Evolutionary conservation across 35 echinoderm and acorn worm genomes (phyloP), one percentile per base, ranked within the genome.

Genomic region (Hemicentrotus pulcherrimus): DNA sequence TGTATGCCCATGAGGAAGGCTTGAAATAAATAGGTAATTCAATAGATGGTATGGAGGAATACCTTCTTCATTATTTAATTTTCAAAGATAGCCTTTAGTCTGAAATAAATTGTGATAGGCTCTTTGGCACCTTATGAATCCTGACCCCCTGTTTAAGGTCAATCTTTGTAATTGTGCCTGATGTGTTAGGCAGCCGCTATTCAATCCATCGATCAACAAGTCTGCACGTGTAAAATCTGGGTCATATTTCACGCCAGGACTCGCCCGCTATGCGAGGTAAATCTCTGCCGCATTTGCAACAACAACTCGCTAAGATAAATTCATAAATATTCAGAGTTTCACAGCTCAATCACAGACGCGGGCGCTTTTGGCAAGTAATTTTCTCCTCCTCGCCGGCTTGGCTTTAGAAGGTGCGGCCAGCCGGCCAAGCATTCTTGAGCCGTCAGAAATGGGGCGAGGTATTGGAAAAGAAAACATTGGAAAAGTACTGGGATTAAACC

Each of bases 261-360:
- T 47, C 46, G 88, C 14, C 88, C 19, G 88, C 88, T 90, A 90
- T 90, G 88, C 46, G 32, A 35, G 88, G 32, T 90, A 90, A 47
- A 90, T 90, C 88, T 90, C 88, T 22, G 32, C 88, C 33, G 88
- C 88, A 90, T 90, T 90, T 90, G 88, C 88, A 90, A 90, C 88
- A 90, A 90, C 88, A 90, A 90, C 88, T 90, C 88, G 19, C 88
- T 13, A 90, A 90, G 88, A 90, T 90, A 90, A 90, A 90, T 90
- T 90, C 88, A 90, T 90, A 90, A 90, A 90, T 90, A 90, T 90
- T 90, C 88, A 90, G 88, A 41, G n/a, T 45, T 90, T 90, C 88
- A 90, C 88, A 45, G 88, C 88, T 45, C 46, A 35, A 90, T 90
- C 88, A 22, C 31, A 35, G 88, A 90, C 32, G 9, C 18, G 46